Percentiles rank a stretch among this genome's conserved stretches.
Conservation (phyloP, 2,113 vertebrate genomes). For the Ameiurus melas region DNA sequence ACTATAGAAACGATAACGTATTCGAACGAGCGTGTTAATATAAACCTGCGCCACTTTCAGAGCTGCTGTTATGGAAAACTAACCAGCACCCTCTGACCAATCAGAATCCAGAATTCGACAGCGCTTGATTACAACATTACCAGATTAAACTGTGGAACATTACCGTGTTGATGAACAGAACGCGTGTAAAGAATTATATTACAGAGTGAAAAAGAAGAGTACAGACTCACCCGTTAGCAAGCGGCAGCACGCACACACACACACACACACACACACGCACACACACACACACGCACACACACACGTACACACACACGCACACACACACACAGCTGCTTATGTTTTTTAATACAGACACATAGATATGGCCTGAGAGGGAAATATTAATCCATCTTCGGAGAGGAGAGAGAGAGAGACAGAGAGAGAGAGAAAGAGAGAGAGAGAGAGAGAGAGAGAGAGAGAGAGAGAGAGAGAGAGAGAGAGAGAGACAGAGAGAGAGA, state of each 20-base stretch:
- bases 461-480: too few species aligned
- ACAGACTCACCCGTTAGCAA: background rate
- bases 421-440: too few species aligned
- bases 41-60: background rate
- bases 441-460: too few species aligned
- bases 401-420: too few species aligned
- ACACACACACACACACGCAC: background rate
- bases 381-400: background rate
- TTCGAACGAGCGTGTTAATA: background rate
- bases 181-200: background rate
- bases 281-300: background rate
- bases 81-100: background rate
- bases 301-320: background rate
- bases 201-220: too few species aligned
- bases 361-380: background rate
- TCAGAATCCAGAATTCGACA: background rate
- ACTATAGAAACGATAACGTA: background rate
- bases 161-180: background rate
- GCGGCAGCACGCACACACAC: background rate
- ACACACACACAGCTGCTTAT: background rate
- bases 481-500: too few species aligned
- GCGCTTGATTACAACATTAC: background rate
- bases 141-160: background rate
- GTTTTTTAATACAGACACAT: background rate
- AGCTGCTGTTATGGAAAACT: background rate